Conservation (phyloP, 2,888 invertebrate species). For the Tinea semifulvella region DNA sequence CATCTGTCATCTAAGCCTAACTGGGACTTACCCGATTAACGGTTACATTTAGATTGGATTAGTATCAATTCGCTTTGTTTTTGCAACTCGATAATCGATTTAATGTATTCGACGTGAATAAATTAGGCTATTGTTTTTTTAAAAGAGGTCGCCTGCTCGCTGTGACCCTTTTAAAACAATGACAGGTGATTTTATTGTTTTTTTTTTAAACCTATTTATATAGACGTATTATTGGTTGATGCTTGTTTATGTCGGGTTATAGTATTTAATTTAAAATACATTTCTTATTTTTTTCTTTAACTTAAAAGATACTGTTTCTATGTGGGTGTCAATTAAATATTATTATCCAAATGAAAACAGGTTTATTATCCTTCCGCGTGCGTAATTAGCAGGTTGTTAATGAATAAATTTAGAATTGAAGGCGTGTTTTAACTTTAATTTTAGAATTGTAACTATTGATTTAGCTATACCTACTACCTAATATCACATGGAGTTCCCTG, state of each 20-base stretch:
- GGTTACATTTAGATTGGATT: slow-evolving; percentile 12
- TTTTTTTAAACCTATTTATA: neutral
- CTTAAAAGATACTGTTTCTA: no score
- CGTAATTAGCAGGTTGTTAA: neutral
- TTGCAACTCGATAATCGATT: slow-evolving; percentile 12
- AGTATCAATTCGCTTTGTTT: slow-evolving; percentile 13
- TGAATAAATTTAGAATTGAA: no score
- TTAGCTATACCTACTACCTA: no score
- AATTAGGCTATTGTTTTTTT: slow-evolving; percentile 9
- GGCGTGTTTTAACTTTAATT: no score
- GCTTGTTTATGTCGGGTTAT: no score
- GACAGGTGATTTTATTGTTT: slow-evolving; percentile 11
- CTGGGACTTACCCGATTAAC: slow-evolving; percentile 6
- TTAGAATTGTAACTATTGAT: no score
- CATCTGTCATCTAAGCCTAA: no score
- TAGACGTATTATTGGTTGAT: neutral
- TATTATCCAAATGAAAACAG: neutral
- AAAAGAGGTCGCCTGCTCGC: slow-evolving; percentile 9
- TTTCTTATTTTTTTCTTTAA: no score
- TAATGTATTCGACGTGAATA: slow-evolving; percentile 10
- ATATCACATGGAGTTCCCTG: no score
- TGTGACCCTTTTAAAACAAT: slow-evolving; percentile 13
- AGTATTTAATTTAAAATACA: no score
- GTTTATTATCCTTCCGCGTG: slow-evolving; percentile 7
- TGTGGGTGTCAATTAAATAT: slow-evolving; percentile 11